Base-by-base conservation (phyloP, 2,888 invertebrate species). In the Agrochola litura region DNA sequence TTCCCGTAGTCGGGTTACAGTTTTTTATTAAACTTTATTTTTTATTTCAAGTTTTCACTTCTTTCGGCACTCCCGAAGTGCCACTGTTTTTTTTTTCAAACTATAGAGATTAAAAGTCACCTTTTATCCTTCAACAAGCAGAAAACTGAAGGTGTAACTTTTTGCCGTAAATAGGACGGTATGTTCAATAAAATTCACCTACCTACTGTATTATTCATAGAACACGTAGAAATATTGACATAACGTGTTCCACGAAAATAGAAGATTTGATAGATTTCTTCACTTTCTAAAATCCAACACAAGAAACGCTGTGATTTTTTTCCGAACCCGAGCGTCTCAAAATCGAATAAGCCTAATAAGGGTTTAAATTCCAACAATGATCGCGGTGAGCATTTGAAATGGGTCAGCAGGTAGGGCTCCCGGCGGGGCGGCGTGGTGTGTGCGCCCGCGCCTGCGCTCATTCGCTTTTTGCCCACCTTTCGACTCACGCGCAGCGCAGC, bases 391-490 rank as follows among this genome's bases (percentile, higher is more conserved):
- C 81, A 80, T 91, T 91, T 89, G 92, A 96, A 95, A 96, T 96
- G 95, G 96, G 96, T 94, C 92, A 95, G 95, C 96, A 96, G 96
- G 96, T 96, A 95, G 70, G 77, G 84, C 76, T 82, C 81, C 81
- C 79, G 86, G 46, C 70, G 78, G 81, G 81, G 82, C 83, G 88
- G 82, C 82, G 86, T 83, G 76, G 82, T 82, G 82, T 86, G 89
- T 85, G 91, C 84, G 91, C 90, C 73, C 65, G 91, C 91, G 85
- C 86, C 90, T 89, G 92, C 92, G 93, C 93, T 95, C 95, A 96
- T 96, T 96, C 95, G 93, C 95, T 96, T 96, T 96, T 96, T 96
- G 96, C 95, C 94, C 94, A 94, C 96, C 96, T 96, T 96, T 96
- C 96, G 95, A 96, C 95, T 93, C 95, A 92, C 95, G 95, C 96